Evolutionary conservation across 2,797 vertebrate genomes (phyloP).

Genomic region (Macroramphosus scolopax): DNA sequence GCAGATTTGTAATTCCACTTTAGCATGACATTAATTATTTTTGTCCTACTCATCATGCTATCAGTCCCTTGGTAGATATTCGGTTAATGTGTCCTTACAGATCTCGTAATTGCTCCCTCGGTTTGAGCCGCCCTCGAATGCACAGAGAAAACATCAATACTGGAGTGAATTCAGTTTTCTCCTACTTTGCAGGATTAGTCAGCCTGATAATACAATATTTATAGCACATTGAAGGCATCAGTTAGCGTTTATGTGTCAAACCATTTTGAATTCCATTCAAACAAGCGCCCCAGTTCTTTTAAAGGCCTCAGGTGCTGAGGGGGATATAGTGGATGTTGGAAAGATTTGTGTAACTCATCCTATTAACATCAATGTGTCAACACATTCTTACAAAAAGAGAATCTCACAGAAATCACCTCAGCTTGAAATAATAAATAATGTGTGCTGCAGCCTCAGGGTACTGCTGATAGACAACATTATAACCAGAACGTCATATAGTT

Average conservation of each 20-base stretch:
- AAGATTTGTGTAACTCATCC: conserved; percentile 4
- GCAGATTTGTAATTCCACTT: too few relatives aligned
- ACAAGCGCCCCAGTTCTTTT: conserved; percentile 8
- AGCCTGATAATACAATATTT: conserved; percentile 3
- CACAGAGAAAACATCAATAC: background rate
- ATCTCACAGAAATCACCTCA: too few relatives aligned
- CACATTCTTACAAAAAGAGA: too few relatives aligned
- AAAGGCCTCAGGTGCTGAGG: background rate
- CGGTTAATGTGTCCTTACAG: background rate
- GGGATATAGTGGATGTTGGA: background rate
- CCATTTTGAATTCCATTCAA: conserved; percentile 4
- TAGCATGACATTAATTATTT: conserved; percentile 8
- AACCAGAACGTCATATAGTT: too few relatives aligned
- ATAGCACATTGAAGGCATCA: background rate
- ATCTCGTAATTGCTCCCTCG: conserved; percentile 12
- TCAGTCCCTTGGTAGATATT: conserved; percentile 7
- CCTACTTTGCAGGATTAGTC: conserved; percentile 5
- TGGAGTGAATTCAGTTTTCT: background rate
- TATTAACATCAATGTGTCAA: background rate
- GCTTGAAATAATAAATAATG: too few relatives aligned
- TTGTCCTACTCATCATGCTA: background rate
- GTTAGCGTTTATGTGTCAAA: conserved; percentile 3
- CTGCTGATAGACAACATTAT: too few relatives aligned
- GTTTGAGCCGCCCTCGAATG: conserved; percentile 5
- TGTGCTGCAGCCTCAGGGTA: too few relatives aligned